These are phyloP conservation scores for Germaria angustata DNA, from an alignment of 2,888 invertebrate species.

Conservation along the genomic window DNA sequence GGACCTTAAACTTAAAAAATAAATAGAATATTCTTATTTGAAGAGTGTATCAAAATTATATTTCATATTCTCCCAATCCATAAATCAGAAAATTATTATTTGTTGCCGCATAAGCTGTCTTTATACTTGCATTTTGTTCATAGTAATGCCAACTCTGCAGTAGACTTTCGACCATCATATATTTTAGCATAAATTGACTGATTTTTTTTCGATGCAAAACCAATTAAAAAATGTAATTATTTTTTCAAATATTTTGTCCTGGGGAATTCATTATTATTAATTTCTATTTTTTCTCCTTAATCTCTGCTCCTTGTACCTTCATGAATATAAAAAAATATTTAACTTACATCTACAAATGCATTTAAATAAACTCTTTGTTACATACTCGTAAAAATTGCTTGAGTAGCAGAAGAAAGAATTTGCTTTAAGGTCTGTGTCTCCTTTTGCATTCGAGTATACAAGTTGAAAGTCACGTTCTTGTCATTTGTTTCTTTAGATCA, in stretches of 20 bases:
- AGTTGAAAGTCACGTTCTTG: conserved; percentile 73
- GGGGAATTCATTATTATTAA: neutral
- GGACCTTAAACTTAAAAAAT: too few relatives aligned
- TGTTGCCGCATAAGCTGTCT: too few relatives aligned
- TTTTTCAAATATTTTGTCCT: neutral
- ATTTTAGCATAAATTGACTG: too few relatives aligned
- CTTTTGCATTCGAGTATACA: conserved; percentile 38
- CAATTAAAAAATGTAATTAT: too few relatives aligned
- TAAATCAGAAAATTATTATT: too few relatives aligned
- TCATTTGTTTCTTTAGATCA: conserved; percentile 73
- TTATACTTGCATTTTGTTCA: too few relatives aligned
- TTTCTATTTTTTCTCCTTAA: conserved; percentile 2
- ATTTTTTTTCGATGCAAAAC: too few relatives aligned
- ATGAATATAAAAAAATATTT: neutral
- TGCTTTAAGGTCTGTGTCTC: neutral
- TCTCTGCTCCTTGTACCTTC: neutral
- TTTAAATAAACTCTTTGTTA: conserved; percentile 11
- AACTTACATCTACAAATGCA: conserved; percentile 24
- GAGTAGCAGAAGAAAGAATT: neutral
- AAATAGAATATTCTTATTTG: too few relatives aligned
- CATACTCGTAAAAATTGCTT: neutral
- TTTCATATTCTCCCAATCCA: too few relatives aligned
- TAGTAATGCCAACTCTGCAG: too few relatives aligned
- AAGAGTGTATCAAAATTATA: too few relatives aligned
- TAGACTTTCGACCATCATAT: too few relatives aligned